Evolutionary conservation across 2,888 invertebrate species (phyloP).

Genomic region (Chrysolina americana): DNA sequence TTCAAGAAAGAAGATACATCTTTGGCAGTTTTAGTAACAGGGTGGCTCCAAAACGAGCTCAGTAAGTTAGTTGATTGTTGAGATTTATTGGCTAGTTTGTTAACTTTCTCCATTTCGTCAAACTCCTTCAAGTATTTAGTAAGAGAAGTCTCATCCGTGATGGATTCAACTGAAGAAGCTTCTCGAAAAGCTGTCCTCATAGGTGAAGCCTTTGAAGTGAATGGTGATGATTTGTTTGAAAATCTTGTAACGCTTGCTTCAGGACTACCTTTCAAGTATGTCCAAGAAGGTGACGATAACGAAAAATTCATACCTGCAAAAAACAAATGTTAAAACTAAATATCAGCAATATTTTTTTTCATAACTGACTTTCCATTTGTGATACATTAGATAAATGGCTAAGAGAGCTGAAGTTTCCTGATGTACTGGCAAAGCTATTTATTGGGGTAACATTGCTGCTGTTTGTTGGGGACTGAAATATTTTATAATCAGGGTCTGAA

Average conservation of each 20-base stretch:
- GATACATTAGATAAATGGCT: conserved; percentile 67
- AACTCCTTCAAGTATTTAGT: conserved; percentile 69
- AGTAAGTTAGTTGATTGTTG: conserved; percentile 71
- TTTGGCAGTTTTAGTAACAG: conserved; percentile 69
- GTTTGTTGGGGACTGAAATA: conserved; percentile 53
- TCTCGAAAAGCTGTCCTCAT: conserved; percentile 45
- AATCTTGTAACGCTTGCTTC: conserved; percentile 37
- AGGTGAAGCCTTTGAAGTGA: conserved; percentile 35
- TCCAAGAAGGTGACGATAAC: conserved; percentile 66
- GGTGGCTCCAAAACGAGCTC: conserved; percentile 74
- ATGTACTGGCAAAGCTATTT: conserved; percentile 51
- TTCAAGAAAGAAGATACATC: conserved; percentile 71
- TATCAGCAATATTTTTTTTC: conserved; percentile 3
- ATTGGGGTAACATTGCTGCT: conserved; percentile 31
- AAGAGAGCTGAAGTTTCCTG: conserved; percentile 64
- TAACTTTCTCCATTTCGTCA: conserved; percentile 62
- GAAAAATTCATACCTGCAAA: conserved; percentile 60
- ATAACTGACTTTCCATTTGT: conserved; percentile 62
- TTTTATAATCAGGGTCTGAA: conserved; percentile 59
- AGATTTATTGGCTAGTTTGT: conserved; percentile 59
- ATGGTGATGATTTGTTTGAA: conserved; percentile 36
- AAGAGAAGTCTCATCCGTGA: conserved; percentile 71
- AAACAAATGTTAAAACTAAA: not conserved
- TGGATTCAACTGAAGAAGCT: conserved; percentile 65
- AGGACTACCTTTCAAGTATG: conserved; percentile 62